A percentile compares a stretch with the other conserved stretches of the same genome.
phyloP scores from a whole-genome alignment of 2,113 vertebrate genomes.

The Edolisoma coerulescens region DNA sequence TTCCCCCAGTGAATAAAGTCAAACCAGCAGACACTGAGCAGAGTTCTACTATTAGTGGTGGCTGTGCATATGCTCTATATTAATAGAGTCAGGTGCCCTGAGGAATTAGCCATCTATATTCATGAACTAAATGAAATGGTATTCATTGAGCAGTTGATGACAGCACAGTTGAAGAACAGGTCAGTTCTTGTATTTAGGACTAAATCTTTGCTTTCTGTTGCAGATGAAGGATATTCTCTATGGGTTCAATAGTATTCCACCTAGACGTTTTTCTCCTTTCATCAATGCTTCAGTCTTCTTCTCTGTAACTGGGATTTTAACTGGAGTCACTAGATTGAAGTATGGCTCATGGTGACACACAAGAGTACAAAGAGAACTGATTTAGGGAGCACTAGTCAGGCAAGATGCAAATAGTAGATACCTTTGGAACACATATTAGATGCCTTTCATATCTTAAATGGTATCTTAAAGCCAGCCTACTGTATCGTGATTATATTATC shows the following conservation, averaged over 20 bases:
- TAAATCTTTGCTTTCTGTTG: not conserved
- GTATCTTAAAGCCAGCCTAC: not conserved
- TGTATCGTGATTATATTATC: not conserved
- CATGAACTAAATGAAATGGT: constrained; percentile 24
- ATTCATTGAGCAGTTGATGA: not conserved
- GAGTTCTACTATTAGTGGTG: not conserved
- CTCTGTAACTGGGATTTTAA: not conserved
- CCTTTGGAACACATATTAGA: not conserved
- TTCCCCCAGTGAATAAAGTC: not conserved
- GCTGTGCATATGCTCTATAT: constrained; percentile 23
- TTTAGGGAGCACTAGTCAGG: not conserved
- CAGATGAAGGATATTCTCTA: not conserved
- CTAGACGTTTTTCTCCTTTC: not conserved
- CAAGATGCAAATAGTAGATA: not conserved
- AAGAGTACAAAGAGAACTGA: not conserved
- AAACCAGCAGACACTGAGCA: not conserved
- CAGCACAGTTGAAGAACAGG: constrained; percentile 7
- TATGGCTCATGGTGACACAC: not conserved
- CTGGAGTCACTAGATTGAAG: not conserved
- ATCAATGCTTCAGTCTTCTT: not conserved
- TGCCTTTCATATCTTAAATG: not conserved
- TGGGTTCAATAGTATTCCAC: not conserved
- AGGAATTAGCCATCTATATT: constrained; percentile 59
- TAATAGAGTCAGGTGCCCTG: not conserved
- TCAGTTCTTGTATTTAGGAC: not conserved